A percentile compares a stretch with the other conserved stretches of the same genome.
Conservation (phyloP, 2,888 invertebrate species). For the Drosophila maculinotata region DNA sequence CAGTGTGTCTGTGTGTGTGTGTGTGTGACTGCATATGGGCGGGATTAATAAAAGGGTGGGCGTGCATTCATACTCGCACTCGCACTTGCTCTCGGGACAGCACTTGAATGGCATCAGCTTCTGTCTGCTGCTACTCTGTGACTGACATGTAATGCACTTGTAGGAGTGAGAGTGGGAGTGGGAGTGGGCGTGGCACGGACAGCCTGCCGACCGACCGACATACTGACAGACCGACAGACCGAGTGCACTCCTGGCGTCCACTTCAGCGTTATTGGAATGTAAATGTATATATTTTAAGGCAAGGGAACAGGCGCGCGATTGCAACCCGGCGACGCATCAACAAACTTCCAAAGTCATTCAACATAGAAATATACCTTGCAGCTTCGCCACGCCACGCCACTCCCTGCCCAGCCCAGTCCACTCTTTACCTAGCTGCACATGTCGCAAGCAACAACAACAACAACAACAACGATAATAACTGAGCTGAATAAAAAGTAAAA, state of each 20-base stretch:
- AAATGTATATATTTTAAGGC: constrained; percentile 80
- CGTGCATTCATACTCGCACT: constrained; percentile 30
- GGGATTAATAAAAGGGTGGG: constrained; percentile 43
- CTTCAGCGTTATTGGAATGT: constrained; percentile 83
- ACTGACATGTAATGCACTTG: constrained; percentile 73
- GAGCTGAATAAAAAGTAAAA: constrained; percentile 19
- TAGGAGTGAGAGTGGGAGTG: constrained; percentile 41
- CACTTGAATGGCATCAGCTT: constrained; percentile 73
- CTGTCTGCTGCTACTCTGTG: constrained; percentile 51
- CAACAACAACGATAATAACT: constrained; percentile 27
- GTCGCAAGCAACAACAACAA: constrained; percentile 23
- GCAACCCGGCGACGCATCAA: constrained; percentile 45
- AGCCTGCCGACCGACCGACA: constrained; percentile 26
- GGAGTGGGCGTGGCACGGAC: constrained; percentile 43
- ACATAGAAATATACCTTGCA: constrained; percentile 35
- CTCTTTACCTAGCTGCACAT: constrained; percentile 10
- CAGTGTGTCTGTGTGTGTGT: constrained; percentile 16
- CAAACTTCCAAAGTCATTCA: constrained; percentile 78
- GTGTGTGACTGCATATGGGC: constrained; percentile 9
- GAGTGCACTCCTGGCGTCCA: constrained; percentile 76
- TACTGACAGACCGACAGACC: no score
- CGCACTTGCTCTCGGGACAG: constrained; percentile 37
- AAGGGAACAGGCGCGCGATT: constrained; percentile 22
- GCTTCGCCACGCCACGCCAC: not conserved
- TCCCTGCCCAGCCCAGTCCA: constrained; percentile 1